Conservation (phyloP, 2,113 vertebrate genomes). For the Psilopsiagon aymara region DNA sequence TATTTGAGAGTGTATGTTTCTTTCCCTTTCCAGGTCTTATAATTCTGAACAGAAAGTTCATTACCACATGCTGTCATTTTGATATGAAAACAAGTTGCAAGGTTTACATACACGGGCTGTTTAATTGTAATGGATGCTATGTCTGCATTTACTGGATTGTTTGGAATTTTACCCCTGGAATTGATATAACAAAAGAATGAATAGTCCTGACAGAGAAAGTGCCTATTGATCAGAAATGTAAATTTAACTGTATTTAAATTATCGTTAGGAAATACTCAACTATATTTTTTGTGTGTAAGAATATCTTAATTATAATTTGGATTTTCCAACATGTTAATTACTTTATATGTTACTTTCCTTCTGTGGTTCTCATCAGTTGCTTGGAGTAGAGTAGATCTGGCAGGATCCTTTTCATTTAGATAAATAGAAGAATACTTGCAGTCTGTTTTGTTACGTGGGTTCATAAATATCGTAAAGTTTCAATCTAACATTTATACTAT, state of each 20-base stretch:
- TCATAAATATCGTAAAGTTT: neutral
- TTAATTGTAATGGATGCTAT: slow-evolving; percentile 4
- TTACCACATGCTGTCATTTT: slow-evolving; percentile 6
- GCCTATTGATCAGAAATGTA: neutral
- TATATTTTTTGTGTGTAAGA: neutral
- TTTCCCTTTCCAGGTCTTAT: neutral
- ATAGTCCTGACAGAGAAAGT: neutral
- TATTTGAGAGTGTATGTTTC: slow-evolving; percentile 19
- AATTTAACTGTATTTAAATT: neutral
- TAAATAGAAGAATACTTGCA: neutral
- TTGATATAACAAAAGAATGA: neutral
- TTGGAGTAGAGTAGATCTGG: neutral
- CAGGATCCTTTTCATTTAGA: neutral
- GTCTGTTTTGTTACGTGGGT: neutral
- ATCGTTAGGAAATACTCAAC: neutral
- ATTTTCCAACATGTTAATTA: neutral
- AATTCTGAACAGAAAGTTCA: slow-evolving; percentile 19
- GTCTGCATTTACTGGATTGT: neutral
- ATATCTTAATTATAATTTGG: neutral
- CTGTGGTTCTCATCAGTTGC: neutral
- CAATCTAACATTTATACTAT: neutral
- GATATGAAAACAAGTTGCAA: slow-evolving; percentile 13
- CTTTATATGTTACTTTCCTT: neutral
- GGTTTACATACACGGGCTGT: neutral
- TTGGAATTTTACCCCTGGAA: neutral